These are phyloP conservation scores for Datnioides undecimradiatus DNA, from an alignment of 2,113 vertebrate species.

Conservation along the genomic window DNA sequence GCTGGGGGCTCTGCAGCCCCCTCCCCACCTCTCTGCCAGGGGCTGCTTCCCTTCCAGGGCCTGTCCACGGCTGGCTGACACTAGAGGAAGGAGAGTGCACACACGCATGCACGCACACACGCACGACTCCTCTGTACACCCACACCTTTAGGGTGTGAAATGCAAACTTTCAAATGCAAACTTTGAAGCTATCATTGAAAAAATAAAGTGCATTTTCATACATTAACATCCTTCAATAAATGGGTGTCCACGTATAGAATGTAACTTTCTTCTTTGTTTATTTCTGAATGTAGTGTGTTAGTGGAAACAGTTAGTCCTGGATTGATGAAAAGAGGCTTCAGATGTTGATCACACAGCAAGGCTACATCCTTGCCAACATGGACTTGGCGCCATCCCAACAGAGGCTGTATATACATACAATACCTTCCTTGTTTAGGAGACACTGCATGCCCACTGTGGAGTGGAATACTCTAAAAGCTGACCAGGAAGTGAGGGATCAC, in stretches of 20 bases:
- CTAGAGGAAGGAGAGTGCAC: constrained; percentile 17
- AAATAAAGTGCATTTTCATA: too few species aligned
- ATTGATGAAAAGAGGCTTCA: constrained; percentile 34
- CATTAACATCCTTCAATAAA: too few species aligned
- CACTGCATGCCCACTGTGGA: constrained; percentile 54
- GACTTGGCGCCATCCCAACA: constrained; percentile 54
- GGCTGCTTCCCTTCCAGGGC: constrained; percentile 45
- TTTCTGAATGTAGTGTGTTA: not conserved
- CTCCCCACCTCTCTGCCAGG: constrained; percentile 46
- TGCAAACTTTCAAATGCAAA: constrained; percentile 5
- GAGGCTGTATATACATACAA: constrained; percentile 58
- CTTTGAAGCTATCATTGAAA: too few species aligned
- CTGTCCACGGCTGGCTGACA: constrained; percentile 50
- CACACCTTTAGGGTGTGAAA: constrained; percentile 5
- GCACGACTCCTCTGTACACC: not conserved
- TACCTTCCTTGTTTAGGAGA: constrained; percentile 62
- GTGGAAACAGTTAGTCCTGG: not conserved
- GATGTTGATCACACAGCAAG: constrained; percentile 45
- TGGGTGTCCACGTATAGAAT: too few species aligned
- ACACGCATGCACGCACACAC: not conserved
- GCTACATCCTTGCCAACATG: constrained; percentile 41
- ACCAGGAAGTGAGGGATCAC: constrained; percentile 79
- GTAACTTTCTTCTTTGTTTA: not conserved
- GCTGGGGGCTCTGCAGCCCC: constrained; percentile 54
- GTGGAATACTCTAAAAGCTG: constrained; percentile 59